Evolutionary conservation across 2,113 vertebrate species (phyloP).

Genomic region (Oxygymnocypris stewartii): DNA sequence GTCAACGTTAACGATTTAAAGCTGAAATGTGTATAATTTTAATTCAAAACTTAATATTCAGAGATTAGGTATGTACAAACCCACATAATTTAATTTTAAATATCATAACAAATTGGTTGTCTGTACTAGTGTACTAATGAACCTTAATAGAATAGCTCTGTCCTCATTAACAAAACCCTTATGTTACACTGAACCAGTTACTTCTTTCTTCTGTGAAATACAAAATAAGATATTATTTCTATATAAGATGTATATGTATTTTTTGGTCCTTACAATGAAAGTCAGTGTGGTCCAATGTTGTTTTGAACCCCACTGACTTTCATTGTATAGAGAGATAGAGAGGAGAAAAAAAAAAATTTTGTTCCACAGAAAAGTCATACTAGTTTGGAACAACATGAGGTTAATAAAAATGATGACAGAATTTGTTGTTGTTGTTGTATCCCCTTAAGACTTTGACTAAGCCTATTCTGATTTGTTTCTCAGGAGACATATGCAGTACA

Average conservation of each 20-base stretch:
- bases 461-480: neutral
- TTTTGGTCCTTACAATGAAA: neutral
- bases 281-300: neutral
- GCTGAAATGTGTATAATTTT: neutral
- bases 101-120: neutral
- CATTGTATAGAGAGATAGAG: neutral
- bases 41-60: neutral
- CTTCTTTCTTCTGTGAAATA: neutral
- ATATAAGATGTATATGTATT: neutral
- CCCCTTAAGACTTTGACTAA: too few relatives aligned
- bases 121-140: neutral
- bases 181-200: neutral
- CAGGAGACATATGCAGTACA: neutral
- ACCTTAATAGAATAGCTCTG: neutral
- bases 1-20: constrained; percentile 22
- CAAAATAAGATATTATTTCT: neutral
- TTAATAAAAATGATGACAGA: neutral
- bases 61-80: neutral
- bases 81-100: neutral
- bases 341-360: neutral
- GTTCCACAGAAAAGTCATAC: neutral
- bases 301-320: neutral
- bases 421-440: neutral
- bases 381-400: neutral
- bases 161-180: neutral